Evolutionary conservation across 2,797 vertebrate species (phyloP).

Genomic region (Cossypha dichroa): DNA sequence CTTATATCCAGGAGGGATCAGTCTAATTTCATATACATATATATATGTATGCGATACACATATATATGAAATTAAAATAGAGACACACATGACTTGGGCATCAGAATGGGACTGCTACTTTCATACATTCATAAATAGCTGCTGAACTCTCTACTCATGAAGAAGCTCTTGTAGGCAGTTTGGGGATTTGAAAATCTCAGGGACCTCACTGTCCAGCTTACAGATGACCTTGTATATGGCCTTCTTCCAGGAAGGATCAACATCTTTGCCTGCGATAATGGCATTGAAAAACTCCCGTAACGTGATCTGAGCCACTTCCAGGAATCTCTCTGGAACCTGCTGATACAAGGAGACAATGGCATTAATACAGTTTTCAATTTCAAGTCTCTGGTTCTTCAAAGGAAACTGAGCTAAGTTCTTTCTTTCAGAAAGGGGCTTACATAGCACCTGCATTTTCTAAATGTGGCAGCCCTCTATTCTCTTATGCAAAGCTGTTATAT

Average conservation of each 20-base stretch:
- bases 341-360: constrained; percentile 87
- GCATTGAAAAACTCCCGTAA: constrained; percentile 99
- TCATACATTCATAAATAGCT: constrained; percentile 89
- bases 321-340: constrained; percentile 98
- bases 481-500: constrained; percentile 82
- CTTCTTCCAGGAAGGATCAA: constrained; percentile 99
- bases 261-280: constrained; percentile 99
- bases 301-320: constrained; percentile 98
- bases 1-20: constrained; percentile 68
- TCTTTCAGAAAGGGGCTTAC: constrained; percentile 79
- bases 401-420: constrained; percentile 79
- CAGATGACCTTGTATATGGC: constrained; percentile 99
- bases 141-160: constrained; percentile 92
- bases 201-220: constrained; percentile 99
- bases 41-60: constrained; percentile 73
- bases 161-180: constrained; percentile 99
- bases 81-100: constrained; percentile 78
- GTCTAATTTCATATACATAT: constrained; percentile 74
- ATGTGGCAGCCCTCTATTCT: constrained; percentile 78
- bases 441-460: constrained; percentile 82
- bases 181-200: constrained; percentile 98
- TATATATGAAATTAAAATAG: constrained; percentile 76
- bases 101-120: constrained; percentile 90
- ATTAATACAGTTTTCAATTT: constrained; percentile 90
- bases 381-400: constrained; percentile 84